Evolutionary conservation across 1,140 invertebrate genomes (phyloP), one percentile per base, ranked within the genome.

Genomic region (Drosophila equinoxialis): DNA sequence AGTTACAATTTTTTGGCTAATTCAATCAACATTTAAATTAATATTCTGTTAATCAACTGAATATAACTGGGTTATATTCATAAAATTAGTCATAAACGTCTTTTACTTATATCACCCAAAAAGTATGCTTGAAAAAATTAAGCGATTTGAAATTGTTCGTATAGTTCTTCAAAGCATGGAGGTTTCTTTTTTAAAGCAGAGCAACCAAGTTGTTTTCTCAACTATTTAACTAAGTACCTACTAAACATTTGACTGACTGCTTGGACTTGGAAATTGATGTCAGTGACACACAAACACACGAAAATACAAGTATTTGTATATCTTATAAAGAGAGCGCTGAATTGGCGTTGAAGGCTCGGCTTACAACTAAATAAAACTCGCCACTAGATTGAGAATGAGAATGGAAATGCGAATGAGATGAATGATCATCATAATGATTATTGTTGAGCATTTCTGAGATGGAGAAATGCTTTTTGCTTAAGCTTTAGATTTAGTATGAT

Each of bases 401-500:
- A 48, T 63, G 13, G 10, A 30, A 30, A 30, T 30, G 30, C 30
- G 13, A 55, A 55, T 65, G 64, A 39, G 14, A 55, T 33, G n/a
- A 30, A 33, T 35, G 26, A 65, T 54, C 30, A 41, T 77, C 26
- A 26, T 77, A 54, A 60, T 73, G 60, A 71, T 17, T 37, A 10
- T 63, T 61, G 65, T 55, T 41, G 74, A 77, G 54, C 54, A 57
- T 54, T 37, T 55, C 20, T 11, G 7, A 48, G 17, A 54, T 11
- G 26, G 66, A 63, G 66, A 59, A 61, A 33, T 65, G 68, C 68
- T 55, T 65, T 84, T 84, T 80, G 74, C 77, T 86, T 79, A 74
- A 55, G 45, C 45, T 78, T 78, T 81, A 81, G 82, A 30, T 86
- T 86, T 83, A 86, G 83, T 83, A 79, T 65, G 82, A 55, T 67